Base-by-base conservation (phyloP, 1,140 invertebrate genomes). In the Pseudomyrmex flavicornis region DNA sequence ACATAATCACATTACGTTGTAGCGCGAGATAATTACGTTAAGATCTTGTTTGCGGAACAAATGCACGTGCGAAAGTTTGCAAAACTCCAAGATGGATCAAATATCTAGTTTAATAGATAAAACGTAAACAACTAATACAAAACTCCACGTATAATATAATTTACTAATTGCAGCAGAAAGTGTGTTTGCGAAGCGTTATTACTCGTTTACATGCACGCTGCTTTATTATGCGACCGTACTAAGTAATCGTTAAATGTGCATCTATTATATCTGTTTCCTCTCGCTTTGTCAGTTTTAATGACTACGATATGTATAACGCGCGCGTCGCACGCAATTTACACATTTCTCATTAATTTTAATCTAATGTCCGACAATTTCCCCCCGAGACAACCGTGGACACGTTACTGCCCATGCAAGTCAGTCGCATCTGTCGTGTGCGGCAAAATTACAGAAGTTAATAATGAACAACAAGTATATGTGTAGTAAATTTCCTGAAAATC, bases 361-460 rank as follows among this genome's bases (percentile, higher is more conserved):
- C 44, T 20, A n/a, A 20, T 20, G 22, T 59, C 20, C 2, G 17
- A 35, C 17, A 72, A 72, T 50, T 80, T 72, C 2, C 46, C 5
- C 5, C 4, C 48, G 35, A 9, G 59, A 61, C 72, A 35, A 70
- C 22, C 8, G 44, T 17, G 66, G 4, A 35, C 54, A 26, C 54
- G 17, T 5, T 15, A 7, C 9, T 9, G 50, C 2, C 2, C n/a
- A 15, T 17, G 12, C 8, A 7, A 66, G n/a, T 8, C 35, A 7
- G 70, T 54, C 20, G 15, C 50, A 68, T 54, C 48, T 54, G 48
- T 66, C 44, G n/a, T 72, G 17, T 26, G 76, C n/a, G 44, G 20
- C 54, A 35, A 70, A 80, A 72, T 72, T 61, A 61, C 22, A 50
- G 8, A 56, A 66, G 26, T 22, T 77, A 56, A 77, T 56, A 80